Conservation (phyloP, 2,888 invertebrate genomes). For the Polymixis flavicincta region DNA sequence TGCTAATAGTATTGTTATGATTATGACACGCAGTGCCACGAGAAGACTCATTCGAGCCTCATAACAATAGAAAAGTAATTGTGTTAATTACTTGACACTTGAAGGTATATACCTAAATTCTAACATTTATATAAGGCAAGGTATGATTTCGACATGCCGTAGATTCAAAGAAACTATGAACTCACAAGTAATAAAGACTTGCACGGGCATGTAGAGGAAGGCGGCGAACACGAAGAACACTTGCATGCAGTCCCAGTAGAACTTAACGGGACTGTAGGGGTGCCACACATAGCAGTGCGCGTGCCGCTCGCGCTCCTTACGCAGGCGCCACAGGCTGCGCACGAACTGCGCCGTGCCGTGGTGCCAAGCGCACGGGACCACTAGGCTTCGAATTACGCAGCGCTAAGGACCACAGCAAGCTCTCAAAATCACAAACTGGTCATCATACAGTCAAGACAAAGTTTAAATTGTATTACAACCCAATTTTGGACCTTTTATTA, state of each 20-base stretch:
- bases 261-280: constrained; percentile 80
- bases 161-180: constrained; percentile 21
- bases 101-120: too few relatives aligned
- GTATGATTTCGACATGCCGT: background rate
- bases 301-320: constrained; percentile 74
- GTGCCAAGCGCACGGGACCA: constrained; percentile 75
- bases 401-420: constrained; percentile 31
- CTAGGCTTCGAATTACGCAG: constrained; percentile 57
- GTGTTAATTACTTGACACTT: too few relatives aligned
- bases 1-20: too few relatives aligned
- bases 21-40: too few relatives aligned
- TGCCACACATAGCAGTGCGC: constrained; percentile 73
- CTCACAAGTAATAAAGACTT: constrained; percentile 78
- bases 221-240: constrained; percentile 62
- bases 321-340: constrained; percentile 74
- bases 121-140: background rate
- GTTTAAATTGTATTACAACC: too few relatives aligned
- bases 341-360: constrained; percentile 71
- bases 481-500: too few relatives aligned
- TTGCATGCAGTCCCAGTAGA: constrained; percentile 73
- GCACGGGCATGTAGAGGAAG: constrained; percentile 77
- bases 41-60: too few relatives aligned
- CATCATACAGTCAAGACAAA: background rate
- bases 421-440: background rate
- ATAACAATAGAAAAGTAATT: too few relatives aligned